Conservation (phyloP, 2,888 invertebrate genomes). For the Flexamia atlantica region DNA sequence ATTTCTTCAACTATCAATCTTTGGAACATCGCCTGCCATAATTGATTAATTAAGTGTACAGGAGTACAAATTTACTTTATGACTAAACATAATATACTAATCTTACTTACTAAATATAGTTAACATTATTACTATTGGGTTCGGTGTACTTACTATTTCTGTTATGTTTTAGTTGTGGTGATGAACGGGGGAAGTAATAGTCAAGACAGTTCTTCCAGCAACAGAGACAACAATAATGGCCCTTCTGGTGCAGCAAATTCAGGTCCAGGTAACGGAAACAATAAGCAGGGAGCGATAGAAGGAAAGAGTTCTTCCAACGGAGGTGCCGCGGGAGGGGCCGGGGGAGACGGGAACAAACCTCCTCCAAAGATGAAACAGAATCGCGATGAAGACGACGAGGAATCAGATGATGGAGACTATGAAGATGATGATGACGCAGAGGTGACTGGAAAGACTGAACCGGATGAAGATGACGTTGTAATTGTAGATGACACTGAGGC, state of each 20-base stretch:
- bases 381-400: not conserved
- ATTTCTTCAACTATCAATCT: too few relatives aligned
- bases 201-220: conserved; percentile 14
- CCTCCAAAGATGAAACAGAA: not conserved
- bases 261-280: conserved; percentile 1
- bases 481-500: not conserved
- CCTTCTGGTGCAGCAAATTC: not conserved
- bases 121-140: too few relatives aligned
- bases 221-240: not conserved
- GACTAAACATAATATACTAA: too few relatives aligned
- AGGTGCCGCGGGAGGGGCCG: conserved; percentile 8
- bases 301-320: not conserved
- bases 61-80: too few relatives aligned
- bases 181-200: conserved; percentile 28
- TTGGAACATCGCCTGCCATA: too few relatives aligned
- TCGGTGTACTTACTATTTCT: not conserved
- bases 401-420: conserved; percentile 14
- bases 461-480: not conserved
- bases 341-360: conserved; percentile 11
- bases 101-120: too few relatives aligned
- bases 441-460: not conserved
- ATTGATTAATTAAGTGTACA: too few relatives aligned
- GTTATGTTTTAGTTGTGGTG: conserved; percentile 11
- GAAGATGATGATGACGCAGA: conserved; percentile 13
- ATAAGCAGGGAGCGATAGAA: not conserved